A percentile compares a stretch with the other conserved stretches of the same genome.
Conservation (phyloP, 2,113 vertebrate species). For the Erinaceus europaeus region DNA sequence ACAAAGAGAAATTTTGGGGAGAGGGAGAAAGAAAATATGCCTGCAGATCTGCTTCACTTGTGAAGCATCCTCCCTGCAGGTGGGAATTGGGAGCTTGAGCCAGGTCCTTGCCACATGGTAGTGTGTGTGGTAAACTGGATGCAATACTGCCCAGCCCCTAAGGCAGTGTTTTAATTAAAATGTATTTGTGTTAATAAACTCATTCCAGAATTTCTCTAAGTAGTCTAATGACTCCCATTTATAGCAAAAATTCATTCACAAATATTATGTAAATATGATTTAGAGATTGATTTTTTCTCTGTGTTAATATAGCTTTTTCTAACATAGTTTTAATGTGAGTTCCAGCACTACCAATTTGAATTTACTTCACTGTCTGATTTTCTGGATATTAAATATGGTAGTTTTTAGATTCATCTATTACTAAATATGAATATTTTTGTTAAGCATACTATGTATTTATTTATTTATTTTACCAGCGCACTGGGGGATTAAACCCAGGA, state of each 20-base stretch:
- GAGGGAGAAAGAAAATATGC: no score
- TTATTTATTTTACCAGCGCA: no score
- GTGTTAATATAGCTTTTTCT: neutral
- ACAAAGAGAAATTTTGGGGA: no score
- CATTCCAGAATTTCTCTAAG: conserved; percentile 8
- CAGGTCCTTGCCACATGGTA: no score
- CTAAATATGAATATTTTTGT: conserved; percentile 7
- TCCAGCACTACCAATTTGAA: neutral
- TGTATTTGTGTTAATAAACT: conserved; percentile 5
- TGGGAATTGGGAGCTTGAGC: no score
- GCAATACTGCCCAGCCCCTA: no score
- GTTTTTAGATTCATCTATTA: neutral
- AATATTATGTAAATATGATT: conserved; percentile 19
- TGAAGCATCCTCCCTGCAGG: no score
- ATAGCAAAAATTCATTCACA: conserved; percentile 19
- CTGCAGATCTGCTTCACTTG: no score
- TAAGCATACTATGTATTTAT: neutral
- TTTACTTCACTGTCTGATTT: neutral
- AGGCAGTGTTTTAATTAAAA: conserved; percentile 35
- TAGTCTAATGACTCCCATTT: neutral
- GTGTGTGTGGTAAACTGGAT: no score
- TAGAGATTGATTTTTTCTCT: conserved; percentile 17
- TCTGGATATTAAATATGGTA: neutral
- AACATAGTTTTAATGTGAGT: neutral
- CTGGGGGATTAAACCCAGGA: no score